phyloP scores from a whole-genome alignment of 2,888 invertebrate genomes.

The Microdon myrmicae region DNA sequence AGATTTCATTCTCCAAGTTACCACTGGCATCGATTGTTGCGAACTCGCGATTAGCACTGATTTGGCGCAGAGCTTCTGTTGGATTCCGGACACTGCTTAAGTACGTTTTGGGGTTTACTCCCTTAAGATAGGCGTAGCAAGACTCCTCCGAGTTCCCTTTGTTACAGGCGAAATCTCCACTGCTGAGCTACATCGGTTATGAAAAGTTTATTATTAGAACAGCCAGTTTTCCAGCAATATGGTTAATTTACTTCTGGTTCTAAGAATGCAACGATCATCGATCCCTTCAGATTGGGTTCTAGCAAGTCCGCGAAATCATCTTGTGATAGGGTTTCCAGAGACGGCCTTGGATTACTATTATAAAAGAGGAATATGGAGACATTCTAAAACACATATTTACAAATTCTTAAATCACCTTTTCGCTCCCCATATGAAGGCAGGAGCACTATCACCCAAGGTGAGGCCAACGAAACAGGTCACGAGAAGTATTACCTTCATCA shows the following conservation, averaged over 20 bases:
- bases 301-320: slow-evolving; percentile 58
- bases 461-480: slow-evolving; percentile 59
- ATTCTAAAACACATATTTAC: neutral
- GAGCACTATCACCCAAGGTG: slow-evolving; percentile 67
- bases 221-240: no score
- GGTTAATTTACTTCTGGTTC: slow-evolving; percentile 68
- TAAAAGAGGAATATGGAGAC: slow-evolving; percentile 6
- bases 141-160: slow-evolving; percentile 61
- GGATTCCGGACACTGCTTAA: slow-evolving; percentile 74
- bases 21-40: slow-evolving; percentile 57
- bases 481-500: slow-evolving; percentile 59
- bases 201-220: neutral
- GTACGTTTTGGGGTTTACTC: slow-evolving; percentile 68
- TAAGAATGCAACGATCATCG: slow-evolving; percentile 68
- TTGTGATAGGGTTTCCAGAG: slow-evolving; percentile 57
- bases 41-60: slow-evolving; percentile 65
- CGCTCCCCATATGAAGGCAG: slow-evolving; percentile 72
- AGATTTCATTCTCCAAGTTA: slow-evolving; percentile 55
- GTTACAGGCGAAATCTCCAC: slow-evolving; percentile 67
- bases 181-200: slow-evolving; percentile 66
- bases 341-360: slow-evolving; percentile 57
- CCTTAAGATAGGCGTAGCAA: slow-evolving; percentile 66
- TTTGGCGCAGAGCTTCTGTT: slow-evolving; percentile 69
- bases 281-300: slow-evolving; percentile 57
- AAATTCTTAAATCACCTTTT: slow-evolving; percentile 56